phyloP scores from a whole-genome alignment of 1,140 invertebrate genomes.

The Conus betulinus region DNA sequence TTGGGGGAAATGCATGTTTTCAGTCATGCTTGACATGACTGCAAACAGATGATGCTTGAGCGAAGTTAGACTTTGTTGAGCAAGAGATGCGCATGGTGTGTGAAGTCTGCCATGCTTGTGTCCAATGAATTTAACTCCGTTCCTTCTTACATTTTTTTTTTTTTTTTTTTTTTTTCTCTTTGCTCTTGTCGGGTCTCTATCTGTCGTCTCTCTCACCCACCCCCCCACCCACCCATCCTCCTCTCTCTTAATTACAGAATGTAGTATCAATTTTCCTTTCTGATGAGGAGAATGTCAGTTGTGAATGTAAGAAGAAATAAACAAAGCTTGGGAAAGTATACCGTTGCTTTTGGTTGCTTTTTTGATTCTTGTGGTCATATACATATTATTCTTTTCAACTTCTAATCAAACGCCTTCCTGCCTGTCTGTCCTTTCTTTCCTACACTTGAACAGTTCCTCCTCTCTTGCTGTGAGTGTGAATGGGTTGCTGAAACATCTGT shows the following conservation, averaged over 20 bases:
- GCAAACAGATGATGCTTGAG: neutral
- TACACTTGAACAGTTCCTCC: no score
- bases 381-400: no score
- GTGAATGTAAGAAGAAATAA: conserved; percentile 19
- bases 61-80: neutral
- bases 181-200: neutral
- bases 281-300: conserved; percentile 19
- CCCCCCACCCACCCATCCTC: neutral
- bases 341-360: no score
- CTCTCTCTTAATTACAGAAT: neutral
- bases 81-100: neutral
- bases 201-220: neutral
- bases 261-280: conserved; percentile 17
- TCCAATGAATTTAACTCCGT: neutral
- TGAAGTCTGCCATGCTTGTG: neutral
- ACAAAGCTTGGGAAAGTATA: conserved; percentile 12
- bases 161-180: neutral
- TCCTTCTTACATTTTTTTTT: neutral
- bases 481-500: no score
- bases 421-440: no score
- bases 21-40: neutral
- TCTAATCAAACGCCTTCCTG: no score
- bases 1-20: conserved; percentile 4
- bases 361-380: no score
- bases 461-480: no score